These are phyloP conservation scores for Colossoma macropomum DNA, from an alignment of 2,113 vertebrate genomes.

Conservation along the genomic window DNA sequence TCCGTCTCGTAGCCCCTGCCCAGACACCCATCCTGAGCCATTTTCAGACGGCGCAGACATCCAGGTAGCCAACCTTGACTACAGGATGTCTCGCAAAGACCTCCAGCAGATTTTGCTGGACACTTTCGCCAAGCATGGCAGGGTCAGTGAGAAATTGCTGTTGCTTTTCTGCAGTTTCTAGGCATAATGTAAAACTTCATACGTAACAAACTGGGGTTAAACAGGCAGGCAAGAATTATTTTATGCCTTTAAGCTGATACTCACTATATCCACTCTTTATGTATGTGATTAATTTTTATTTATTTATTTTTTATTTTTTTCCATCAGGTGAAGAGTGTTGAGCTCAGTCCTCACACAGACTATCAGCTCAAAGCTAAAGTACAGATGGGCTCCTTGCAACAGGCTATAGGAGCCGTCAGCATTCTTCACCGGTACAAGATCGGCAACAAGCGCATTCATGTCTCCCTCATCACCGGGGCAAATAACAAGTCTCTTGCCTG, in stretches of 20 bases:
- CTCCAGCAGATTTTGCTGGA: constrained; percentile 88
- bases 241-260: background rate
- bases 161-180: no score
- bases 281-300: background rate
- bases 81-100: constrained; percentile 93
- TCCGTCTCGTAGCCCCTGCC: constrained; percentile 68
- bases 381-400: constrained; percentile 91
- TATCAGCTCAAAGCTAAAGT: constrained; percentile 92
- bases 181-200: background rate
- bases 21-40: constrained; percentile 76
- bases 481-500: constrained; percentile 86
- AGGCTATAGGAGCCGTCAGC: constrained; percentile 90
- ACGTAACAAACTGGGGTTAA: background rate
- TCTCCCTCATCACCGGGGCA: constrained; percentile 88
- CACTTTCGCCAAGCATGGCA: constrained; percentile 87
- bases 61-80: constrained; percentile 93
- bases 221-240: background rate
- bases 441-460: constrained; percentile 92
- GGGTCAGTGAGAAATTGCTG: constrained; percentile 73
- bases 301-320: background rate
- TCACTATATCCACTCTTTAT: background rate
- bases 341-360: constrained; percentile 95
- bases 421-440: constrained; percentile 91
- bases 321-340: constrained; percentile 83
- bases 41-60: constrained; percentile 91